Conservation (phyloP, 2,113 vertebrate species). For the Manacus vitellinus region DNA sequence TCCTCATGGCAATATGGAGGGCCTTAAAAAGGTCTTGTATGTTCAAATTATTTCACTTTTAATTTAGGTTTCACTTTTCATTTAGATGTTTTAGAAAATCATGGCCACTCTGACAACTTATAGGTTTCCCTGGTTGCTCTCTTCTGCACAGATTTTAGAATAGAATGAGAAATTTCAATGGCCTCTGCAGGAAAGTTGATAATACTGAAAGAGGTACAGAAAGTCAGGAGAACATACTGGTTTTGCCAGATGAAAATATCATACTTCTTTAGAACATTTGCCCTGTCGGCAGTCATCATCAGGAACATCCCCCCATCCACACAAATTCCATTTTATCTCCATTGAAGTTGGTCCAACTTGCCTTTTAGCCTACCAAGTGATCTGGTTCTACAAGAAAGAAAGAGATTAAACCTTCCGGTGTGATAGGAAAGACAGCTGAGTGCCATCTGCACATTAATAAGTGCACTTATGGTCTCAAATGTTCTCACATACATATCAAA, state of each 20-base stretch:
- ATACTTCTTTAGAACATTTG: not conserved
- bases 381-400: not conserved
- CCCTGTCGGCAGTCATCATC: not conserved
- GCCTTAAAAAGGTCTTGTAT: not conserved
- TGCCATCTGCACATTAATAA: not conserved
- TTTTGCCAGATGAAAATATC: not conserved
- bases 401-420: not conserved
- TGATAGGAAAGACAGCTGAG: not conserved
- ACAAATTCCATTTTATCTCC: not conserved
- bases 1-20: not conserved
- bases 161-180: not conserved
- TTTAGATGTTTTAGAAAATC: not conserved
- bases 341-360: constrained; percentile 12
- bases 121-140: not conserved
- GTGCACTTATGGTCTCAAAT: not conserved
- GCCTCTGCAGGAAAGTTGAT: not conserved
- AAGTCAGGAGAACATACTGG: not conserved
- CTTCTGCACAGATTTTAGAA: not conserved
- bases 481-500: not conserved
- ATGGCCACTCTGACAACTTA: not conserved
- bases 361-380: not conserved
- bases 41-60: not conserved
- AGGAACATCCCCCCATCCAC: not conserved
- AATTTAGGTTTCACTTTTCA: not conserved
- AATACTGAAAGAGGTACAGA: not conserved